phyloP scores from a whole-genome alignment of 2,113 vertebrate genomes.

The Ictalurus furcatus region DNA sequence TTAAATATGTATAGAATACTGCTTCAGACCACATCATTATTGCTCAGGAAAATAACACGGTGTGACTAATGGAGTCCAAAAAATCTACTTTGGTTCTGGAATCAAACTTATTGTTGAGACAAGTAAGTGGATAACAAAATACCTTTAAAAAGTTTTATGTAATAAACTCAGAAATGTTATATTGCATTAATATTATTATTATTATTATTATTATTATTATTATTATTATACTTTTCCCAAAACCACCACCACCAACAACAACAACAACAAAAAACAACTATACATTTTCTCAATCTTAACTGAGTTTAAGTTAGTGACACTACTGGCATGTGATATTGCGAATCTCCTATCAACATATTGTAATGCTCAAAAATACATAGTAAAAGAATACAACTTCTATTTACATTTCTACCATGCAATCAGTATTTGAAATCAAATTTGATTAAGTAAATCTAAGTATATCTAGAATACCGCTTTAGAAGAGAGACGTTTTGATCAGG shows the following conservation, averaged over 20 bases:
- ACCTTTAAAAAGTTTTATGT: background rate
- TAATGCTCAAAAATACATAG: background rate
- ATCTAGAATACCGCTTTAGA: background rate
- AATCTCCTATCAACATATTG: background rate
- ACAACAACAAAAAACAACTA: too few relatives aligned
- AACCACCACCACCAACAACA: background rate
- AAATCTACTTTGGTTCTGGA: constrained; percentile 51
- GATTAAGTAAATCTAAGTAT: background rate
- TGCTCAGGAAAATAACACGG: constrained; percentile 14
- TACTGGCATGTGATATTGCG: too few relatives aligned
- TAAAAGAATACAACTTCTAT: too few relatives aligned
- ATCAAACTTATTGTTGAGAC: constrained; percentile 41
- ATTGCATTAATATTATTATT: background rate
- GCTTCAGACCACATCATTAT: background rate
- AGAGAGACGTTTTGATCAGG: too few relatives aligned
- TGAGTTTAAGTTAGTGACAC: too few relatives aligned
- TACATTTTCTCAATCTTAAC: too few relatives aligned
- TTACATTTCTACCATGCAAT: background rate
- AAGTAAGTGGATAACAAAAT: constrained; percentile 19
- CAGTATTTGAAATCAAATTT: background rate
- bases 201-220: too few relatives aligned
- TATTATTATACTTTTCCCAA: background rate
- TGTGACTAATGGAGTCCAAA: constrained; percentile 41
- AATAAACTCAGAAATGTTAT: background rate
- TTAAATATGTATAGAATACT: background rate